Conservation (phyloP, 2,888 invertebrate species). For the Polia nebulosa region DNA sequence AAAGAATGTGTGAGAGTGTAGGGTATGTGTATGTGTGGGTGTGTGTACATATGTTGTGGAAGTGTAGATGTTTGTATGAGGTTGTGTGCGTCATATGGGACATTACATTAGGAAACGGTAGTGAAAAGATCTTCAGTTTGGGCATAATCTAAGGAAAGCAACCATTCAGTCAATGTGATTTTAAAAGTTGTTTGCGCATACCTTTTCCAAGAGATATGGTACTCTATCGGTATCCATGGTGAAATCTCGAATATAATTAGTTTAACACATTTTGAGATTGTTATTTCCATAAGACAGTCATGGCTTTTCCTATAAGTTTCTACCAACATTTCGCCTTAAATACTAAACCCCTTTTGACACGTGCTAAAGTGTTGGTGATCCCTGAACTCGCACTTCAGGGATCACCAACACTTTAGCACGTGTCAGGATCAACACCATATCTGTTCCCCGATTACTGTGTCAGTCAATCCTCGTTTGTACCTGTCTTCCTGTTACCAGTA, state of each 20-base stretch:
- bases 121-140: too few relatives aligned
- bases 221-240: neutral
- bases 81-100: too few relatives aligned
- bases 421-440: neutral
- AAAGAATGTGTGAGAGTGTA: too few relatives aligned
- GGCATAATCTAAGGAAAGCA: too few relatives aligned
- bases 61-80: too few relatives aligned
- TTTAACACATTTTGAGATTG: neutral
- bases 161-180: too few relatives aligned
- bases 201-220: neutral
- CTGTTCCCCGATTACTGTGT: conserved; percentile 3
- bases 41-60: too few relatives aligned
- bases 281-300: too few relatives aligned
- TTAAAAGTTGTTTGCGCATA: too few relatives aligned
- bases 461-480: neutral
- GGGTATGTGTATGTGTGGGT: too few relatives aligned
- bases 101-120: too few relatives aligned
- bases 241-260: too few relatives aligned
- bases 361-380: neutral
- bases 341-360: neutral
- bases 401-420: neutral
- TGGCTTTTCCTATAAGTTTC: neutral
- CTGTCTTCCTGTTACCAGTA: conserved; percentile 4
- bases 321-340: neutral
- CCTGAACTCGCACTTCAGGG: neutral